phyloP scores from a whole-genome alignment of 2,888 invertebrate species.

The Clepsis dumicolana region DNA sequence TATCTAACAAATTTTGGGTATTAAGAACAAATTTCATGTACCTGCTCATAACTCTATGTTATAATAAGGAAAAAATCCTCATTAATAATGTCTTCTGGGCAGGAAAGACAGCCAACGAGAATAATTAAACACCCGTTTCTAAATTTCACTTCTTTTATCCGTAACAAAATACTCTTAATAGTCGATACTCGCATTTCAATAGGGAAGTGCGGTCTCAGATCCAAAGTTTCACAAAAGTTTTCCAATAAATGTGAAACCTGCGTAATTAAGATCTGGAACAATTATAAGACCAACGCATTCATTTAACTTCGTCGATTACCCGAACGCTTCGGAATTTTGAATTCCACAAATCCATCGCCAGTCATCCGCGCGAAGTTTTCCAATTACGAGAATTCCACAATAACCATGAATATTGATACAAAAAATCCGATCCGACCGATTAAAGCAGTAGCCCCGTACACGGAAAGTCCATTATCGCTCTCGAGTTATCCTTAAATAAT shows the following conservation, averaged over 20 bases:
- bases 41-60: too few relatives aligned
- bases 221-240: conserved; percentile 21
- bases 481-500: conserved; percentile 40
- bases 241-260: conserved; percentile 33
- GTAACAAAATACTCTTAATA: neutral
- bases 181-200: neutral
- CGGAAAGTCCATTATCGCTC: conserved; percentile 36
- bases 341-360: conserved; percentile 31
- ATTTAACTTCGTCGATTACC: conserved; percentile 42
- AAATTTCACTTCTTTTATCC: neutral
- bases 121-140: too few relatives aligned
- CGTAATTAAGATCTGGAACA: conserved; percentile 34
- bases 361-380: conserved; percentile 38
- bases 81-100: too few relatives aligned
- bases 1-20: too few relatives aligned
- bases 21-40: too few relatives aligned
- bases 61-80: too few relatives aligned
- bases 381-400: conserved; percentile 41
- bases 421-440: conserved; percentile 27
- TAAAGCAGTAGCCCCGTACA: conserved; percentile 34
- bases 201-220: neutral
- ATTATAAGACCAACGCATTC: conserved; percentile 35
- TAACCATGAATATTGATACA: conserved; percentile 38
- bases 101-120: too few relatives aligned
- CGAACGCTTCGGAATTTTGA: conserved; percentile 24